Percentiles rank a stretch among this genome's conserved stretches.
These are phyloP conservation scores for Iphiclides podalirius DNA, from an alignment of 2,888 invertebrate genomes.

Conservation along the genomic window DNA sequence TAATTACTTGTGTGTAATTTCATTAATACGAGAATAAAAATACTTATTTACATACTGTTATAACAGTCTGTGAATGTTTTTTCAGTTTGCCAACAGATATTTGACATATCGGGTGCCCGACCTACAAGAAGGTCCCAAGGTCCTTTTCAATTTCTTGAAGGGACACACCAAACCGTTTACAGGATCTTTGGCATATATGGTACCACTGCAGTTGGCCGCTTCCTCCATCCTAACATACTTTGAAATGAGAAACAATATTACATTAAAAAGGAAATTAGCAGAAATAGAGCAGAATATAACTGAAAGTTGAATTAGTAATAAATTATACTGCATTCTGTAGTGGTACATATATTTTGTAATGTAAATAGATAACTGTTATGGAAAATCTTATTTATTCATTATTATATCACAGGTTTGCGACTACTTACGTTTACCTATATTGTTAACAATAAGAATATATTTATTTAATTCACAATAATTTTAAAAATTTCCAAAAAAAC, in stretches of 20 bases:
- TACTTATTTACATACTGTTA: too few relatives aligned
- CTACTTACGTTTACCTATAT: too few relatives aligned
- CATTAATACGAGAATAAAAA: too few relatives aligned
- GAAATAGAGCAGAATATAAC: constrained; percentile 52
- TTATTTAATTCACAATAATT: too few relatives aligned
- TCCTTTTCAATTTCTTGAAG: constrained; percentile 71
- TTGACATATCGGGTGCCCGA: constrained; percentile 83
- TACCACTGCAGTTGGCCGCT: constrained; percentile 73
- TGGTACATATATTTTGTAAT: constrained; percentile 17
- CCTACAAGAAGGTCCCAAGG: constrained; percentile 77
- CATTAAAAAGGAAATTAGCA: constrained; percentile 56
- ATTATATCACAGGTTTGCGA: too few relatives aligned
- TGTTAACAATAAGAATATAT: too few relatives aligned
- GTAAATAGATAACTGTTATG: constrained; percentile 30
- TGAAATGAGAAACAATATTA: constrained; percentile 75
- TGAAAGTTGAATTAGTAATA: constrained; percentile 28
- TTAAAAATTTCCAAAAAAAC: too few relatives aligned
- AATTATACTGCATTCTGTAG: constrained; percentile 20
- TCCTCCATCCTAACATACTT: constrained; percentile 81
- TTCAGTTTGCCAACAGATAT: constrained; percentile 82
- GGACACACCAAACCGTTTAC: constrained; percentile 78
- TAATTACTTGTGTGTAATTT: too few relatives aligned
- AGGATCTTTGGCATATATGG: constrained; percentile 66
- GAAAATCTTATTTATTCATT: background rate
- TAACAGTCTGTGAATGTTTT: too few relatives aligned